Evolutionary conservation across 2,888 invertebrate genomes (phyloP).

Genomic region (Ophraella communa): DNA sequence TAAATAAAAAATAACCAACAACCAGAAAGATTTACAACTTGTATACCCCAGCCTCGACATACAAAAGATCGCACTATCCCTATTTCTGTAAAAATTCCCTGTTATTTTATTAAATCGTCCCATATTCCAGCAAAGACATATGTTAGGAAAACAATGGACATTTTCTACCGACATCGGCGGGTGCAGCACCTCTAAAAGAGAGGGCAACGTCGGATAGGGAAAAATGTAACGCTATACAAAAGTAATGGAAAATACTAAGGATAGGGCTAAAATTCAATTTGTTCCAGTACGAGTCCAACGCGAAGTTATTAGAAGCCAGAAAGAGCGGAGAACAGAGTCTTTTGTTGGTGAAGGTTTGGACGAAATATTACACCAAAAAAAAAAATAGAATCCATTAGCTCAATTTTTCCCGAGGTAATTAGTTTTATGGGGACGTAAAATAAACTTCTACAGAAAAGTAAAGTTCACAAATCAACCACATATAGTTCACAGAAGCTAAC

Average conservation of each 20-base stretch:
- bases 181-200: conserved; percentile 15
- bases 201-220: conserved; percentile 10
- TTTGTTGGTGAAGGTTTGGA: conserved; percentile 11
- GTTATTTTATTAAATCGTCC: conserved; percentile 8
- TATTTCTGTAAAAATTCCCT: conserved; percentile 6
- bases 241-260: conserved; percentile 32
- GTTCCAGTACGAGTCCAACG: conserved; percentile 37
- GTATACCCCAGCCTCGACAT: background rate
- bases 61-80: conserved; percentile 1
- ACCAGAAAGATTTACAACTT: conserved; percentile 1
- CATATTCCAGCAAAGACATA: conserved; percentile 21
- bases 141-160: conserved; percentile 25
- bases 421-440: too few species aligned
- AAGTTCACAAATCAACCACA: too few species aligned
- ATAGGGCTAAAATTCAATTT: conserved; percentile 38
- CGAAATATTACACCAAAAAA: conserved; percentile 19
- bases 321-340: conserved; percentile 20
- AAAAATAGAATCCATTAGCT: too few species aligned
- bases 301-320: conserved; percentile 34
- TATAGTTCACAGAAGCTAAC: too few species aligned
- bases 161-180: conserved; percentile 11
- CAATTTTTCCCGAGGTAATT: too few species aligned
- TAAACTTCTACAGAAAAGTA: too few species aligned
- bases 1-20: background rate
- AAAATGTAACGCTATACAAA: conserved; percentile 34